phyloP scores from a whole-genome alignment of 2,797 vertebrate genomes.

The Gymnoscopelus microlampas region DNA sequence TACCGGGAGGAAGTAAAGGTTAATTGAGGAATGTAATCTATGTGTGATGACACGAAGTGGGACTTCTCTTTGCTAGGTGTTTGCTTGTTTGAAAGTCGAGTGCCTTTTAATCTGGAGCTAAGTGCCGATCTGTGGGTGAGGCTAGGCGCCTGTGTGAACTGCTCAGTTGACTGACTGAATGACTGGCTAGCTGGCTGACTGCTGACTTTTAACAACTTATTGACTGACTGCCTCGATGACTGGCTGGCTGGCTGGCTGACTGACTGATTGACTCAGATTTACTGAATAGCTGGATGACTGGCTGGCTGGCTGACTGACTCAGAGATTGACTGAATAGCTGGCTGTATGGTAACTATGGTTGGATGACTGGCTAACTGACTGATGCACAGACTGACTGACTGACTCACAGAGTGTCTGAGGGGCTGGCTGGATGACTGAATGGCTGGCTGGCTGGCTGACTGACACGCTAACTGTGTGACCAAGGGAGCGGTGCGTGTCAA shows the following conservation, averaged over 20 bases:
- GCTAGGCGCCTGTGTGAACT: no score
- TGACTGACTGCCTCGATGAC: no score
- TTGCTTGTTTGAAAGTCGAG: background rate
- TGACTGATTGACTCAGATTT: no score
- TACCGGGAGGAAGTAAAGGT: conserved; percentile 42
- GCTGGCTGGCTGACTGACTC: background rate
- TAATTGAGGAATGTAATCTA: conserved; percentile 51
- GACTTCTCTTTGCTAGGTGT: background rate
- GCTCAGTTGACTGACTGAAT: no score
- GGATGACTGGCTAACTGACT: background rate
- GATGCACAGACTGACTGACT: background rate
- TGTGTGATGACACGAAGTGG: conserved; percentile 1
- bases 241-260: no score
- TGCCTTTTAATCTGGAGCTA: background rate
- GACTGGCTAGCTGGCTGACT: no score
- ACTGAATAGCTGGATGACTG: background rate
- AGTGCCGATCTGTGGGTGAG: no score
- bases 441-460: background rate
- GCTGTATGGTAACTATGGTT: background rate
- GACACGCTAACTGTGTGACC: background rate
- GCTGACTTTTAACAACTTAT: no score
- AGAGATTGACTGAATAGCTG: background rate
- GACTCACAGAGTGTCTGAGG: background rate
- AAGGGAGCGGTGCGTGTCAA: no score
- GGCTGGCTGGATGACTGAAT: no score